Percentiles rank a stretch among this genome's conserved stretches.
Evolutionary conservation across 2,113 vertebrate species (phyloP).

Genomic region (Oriolus oriolus): DNA sequence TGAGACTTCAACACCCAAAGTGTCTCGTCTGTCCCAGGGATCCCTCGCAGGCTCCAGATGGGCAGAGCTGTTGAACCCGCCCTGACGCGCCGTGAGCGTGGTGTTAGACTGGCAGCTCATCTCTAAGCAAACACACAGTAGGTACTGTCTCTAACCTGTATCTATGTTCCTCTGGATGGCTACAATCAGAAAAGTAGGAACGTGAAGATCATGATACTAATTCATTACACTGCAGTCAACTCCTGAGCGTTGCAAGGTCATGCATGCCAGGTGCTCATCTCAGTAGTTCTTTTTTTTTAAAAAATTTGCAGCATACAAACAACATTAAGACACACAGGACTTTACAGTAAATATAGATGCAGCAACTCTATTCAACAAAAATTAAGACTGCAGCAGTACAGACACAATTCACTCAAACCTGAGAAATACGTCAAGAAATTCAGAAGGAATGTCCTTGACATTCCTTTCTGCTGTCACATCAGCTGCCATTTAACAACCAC

Average conservation of each 20-base stretch:
- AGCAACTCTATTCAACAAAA: background rate
- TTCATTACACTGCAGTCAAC: constrained; percentile 27
- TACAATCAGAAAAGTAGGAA: constrained; percentile 67
- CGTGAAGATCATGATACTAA: constrained; percentile 44
- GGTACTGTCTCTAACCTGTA: constrained; percentile 64
- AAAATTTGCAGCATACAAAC: background rate
- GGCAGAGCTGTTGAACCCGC: background rate
- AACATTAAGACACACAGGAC: background rate
- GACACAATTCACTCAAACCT: background rate
- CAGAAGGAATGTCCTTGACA: constrained; percentile 11
- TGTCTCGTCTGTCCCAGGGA: background rate
- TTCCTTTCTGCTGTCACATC: background rate
- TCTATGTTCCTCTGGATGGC: constrained; percentile 67
- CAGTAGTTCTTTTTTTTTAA: background rate
- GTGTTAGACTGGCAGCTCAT: constrained; percentile 39
- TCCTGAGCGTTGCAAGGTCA: constrained; percentile 16
- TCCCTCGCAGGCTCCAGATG: background rate
- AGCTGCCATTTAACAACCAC: constrained; percentile 23
- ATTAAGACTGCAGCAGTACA: background rate
- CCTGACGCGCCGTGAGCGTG: background rate
- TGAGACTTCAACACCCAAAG: background rate
- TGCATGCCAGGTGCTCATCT: constrained; percentile 28
- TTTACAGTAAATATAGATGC: background rate
- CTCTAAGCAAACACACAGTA: constrained; percentile 51
- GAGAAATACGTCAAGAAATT: background rate